phyloP scores from a whole-genome alignment of 2,888 invertebrate species.

The Biston betularia region DNA sequence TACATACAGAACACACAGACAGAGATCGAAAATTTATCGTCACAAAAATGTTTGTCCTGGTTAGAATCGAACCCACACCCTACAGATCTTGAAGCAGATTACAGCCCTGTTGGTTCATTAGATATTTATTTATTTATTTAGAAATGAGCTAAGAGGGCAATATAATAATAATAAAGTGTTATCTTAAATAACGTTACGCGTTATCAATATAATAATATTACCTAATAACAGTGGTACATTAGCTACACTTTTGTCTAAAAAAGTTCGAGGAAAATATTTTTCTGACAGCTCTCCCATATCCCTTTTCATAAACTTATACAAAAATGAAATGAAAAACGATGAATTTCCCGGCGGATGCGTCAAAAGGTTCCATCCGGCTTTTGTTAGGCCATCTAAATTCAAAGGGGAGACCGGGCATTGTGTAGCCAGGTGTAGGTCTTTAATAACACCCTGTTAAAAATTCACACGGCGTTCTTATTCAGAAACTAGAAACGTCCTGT shows the following conservation, averaged over 20 bases:
- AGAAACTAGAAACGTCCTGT: background rate
- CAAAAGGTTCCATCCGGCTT: slow-evolving; percentile 40
- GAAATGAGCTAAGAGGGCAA: too few species aligned
- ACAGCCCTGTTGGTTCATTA: too few species aligned
- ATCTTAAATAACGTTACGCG: too few species aligned
- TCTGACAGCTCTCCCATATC: background rate
- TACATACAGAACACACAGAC: too few species aligned
- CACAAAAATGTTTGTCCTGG: too few species aligned
- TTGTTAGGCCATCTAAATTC: slow-evolving; percentile 40
- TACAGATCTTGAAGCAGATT: too few species aligned
- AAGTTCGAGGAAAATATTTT: background rate
- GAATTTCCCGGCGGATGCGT: slow-evolving; percentile 33
- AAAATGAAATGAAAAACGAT: slow-evolving; percentile 22
- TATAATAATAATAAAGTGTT: too few species aligned
- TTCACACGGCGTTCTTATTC: slow-evolving; percentile 30
- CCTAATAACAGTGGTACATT: too few species aligned
- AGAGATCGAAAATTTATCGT: too few species aligned
- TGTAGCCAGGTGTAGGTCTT: slow-evolving; percentile 35
- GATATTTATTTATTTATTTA: too few species aligned
- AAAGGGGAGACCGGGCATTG: slow-evolving; percentile 38
- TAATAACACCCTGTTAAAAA: slow-evolving; percentile 40
- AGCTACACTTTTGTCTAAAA: background rate
- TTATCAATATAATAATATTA: too few species aligned
- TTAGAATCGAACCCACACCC: too few species aligned
- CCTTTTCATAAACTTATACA: slow-evolving; percentile 10